phyloP scores from a whole-genome alignment of 2,113 vertebrate species.

The Procavia capensis region DNA sequence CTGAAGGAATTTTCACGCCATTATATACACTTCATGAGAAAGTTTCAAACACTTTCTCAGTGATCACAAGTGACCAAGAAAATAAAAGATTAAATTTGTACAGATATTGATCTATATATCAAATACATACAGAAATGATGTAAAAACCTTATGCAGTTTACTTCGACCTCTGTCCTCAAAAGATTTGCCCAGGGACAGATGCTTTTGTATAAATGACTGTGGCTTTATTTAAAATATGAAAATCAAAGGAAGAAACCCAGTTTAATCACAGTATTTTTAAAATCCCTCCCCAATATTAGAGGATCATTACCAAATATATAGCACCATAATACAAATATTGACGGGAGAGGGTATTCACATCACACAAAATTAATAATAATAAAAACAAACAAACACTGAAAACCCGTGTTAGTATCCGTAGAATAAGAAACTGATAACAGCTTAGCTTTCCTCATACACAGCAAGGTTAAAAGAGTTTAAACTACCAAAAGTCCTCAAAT shows the following conservation, averaged over 20 bases:
- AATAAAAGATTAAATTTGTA: slow-evolving; percentile 95
- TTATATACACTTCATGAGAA: slow-evolving; percentile 95
- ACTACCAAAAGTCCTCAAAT: slow-evolving; percentile 77
- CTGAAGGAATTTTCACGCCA: slow-evolving; percentile 88
- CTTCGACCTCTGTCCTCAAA: slow-evolving; percentile 88
- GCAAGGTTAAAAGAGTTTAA: slow-evolving; percentile 84
- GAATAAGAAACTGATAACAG: slow-evolving; percentile 87
- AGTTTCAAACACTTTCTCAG: slow-evolving; percentile 91
- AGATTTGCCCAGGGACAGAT: slow-evolving; percentile 89
- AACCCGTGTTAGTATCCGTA: slow-evolving; percentile 97
- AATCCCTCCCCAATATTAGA: slow-evolving; percentile 94
- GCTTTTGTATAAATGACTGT: slow-evolving; percentile 90
- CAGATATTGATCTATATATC: slow-evolving; percentile 94
- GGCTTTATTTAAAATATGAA: slow-evolving; percentile 96
- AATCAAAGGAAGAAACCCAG: slow-evolving; percentile 92
- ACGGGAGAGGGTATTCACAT: slow-evolving; percentile 92
- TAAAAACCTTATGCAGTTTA: slow-evolving; percentile 94
- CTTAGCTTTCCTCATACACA: slow-evolving; percentile 86
- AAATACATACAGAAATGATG: slow-evolving; percentile 95
- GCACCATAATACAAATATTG: slow-evolving; percentile 98
- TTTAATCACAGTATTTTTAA: slow-evolving; percentile 95
- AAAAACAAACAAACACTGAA: slow-evolving; percentile 93
- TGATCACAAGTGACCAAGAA: slow-evolving; percentile 95
- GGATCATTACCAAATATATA: slow-evolving; percentile 97
- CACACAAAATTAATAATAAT: slow-evolving; percentile 88